Evolutionary conservation across 2,113 vertebrate genomes (phyloP), one percentile per base, ranked within the genome.

Genomic region (Pterophyllum scalare): DNA sequence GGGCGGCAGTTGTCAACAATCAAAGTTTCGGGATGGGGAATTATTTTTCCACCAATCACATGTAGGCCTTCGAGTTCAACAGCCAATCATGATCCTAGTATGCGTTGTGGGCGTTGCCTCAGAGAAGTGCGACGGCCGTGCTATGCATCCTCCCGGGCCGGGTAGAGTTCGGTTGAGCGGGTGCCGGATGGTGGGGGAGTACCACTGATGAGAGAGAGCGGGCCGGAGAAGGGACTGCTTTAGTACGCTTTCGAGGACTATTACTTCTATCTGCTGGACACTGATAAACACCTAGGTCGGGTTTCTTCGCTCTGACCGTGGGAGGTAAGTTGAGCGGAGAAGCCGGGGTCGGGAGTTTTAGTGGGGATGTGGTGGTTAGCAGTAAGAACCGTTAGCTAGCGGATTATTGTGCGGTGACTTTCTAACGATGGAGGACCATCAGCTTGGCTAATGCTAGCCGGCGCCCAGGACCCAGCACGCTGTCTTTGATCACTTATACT

Each of bases 331-430:
- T 56, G 4, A 26, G 7, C 14, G 40, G 56, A 46, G 33, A 22
- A 6, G n/a, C 57, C 20, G 0, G n/a, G 5, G 49, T 26, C 11
- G 56, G 7, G 56, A 22, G 11, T 79, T 77, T 82, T n/a, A 43
- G 17, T 59, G 58, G 58, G 80, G 88, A 77, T 81, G 79, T 10
- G 46, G 70, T 54, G 82, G 87, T 79, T 91, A 91, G 88, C 87
- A 76, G 17, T 77, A 61, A 85, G 77, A n/a, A 70, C 52, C 43
- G 72, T 88, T 84, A 88, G 91, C 92, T 95, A 95, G 91, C 93
- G 93, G 95, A 95, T 95, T 95, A 95, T 92, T 95, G 91, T 93
- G 90, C 89, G 91, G 14, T 91, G 92, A 93, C 93, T 95, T 94
- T 89, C 91, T 89, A 92, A 89, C 93, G 93, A 94, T 94, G 93